phyloP scores from a whole-genome alignment of 2,888 invertebrate species.

The Falcaria lacertinaria region DNA sequence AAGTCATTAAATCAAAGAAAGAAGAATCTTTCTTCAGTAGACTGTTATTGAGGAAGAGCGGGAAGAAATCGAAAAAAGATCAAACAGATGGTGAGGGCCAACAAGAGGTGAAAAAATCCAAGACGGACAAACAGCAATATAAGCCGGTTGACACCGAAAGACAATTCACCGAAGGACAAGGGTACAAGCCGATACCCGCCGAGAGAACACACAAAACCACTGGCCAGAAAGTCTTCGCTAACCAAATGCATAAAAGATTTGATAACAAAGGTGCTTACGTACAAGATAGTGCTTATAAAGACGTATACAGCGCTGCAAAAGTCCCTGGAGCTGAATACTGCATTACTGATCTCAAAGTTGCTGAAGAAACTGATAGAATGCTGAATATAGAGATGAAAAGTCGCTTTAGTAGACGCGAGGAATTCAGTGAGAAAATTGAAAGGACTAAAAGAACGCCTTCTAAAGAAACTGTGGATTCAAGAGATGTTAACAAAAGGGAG shows the following conservation, averaged over 20 bases:
- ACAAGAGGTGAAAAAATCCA: conserved; percentile 60
- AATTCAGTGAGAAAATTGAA: conserved; percentile 56
- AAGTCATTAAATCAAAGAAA: conserved; percentile 74
- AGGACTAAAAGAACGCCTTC: conserved; percentile 54
- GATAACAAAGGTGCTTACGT: conserved; percentile 75
- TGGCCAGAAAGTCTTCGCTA: conserved; percentile 71
- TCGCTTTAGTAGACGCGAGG: conserved; percentile 61
- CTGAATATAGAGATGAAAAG: conserved; percentile 64
- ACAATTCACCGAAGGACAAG: conserved; percentile 45
- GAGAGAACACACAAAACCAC: conserved; percentile 68
- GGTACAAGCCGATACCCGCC: conserved; percentile 59
- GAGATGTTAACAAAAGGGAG: conserved; percentile 40
- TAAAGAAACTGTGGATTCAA: conserved; percentile 50
- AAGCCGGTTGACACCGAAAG: conserved; percentile 58
- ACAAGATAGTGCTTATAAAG: conserved; percentile 71
- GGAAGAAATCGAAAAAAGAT: conserved; percentile 83
- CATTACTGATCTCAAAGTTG: conserved; percentile 73
- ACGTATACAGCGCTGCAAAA: conserved; percentile 69
- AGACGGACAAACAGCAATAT: conserved; percentile 62
- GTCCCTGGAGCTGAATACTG: conserved; percentile 68
- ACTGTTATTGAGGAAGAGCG: conserved; percentile 84
- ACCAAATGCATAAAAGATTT: conserved; percentile 73
- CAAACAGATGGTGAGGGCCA: conserved; percentile 62
- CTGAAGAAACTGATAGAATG: conserved; percentile 73
- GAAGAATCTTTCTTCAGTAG: conserved; percentile 83